Base-by-base conservation (phyloP, 2,113 vertebrate species). In the Xiphorhynchus elegans region DNA sequence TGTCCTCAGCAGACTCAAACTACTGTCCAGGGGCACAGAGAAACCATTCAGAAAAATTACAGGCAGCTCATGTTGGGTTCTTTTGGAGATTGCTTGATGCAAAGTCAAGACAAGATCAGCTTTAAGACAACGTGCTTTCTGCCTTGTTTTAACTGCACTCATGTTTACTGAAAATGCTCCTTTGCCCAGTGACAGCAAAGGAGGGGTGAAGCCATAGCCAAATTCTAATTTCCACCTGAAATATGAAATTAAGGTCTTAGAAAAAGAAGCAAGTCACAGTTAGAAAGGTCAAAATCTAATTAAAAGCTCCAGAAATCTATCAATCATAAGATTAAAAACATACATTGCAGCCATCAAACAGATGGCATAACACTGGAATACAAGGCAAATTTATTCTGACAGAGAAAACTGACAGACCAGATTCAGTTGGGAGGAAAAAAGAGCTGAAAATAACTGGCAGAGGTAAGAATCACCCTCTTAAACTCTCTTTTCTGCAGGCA, bases 231-330 rank as follows among this genome's bases (percentile, higher is more conserved):
- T 62, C 59, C 42, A 91, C 59, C n/a, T 70, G 53, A 73, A 25
- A 29, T 9, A 77, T 7, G 87, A 84, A 81, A 92, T 18, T 15
- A 73, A 67, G 18, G 50, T 46, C 63, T 86, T 11, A 37, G 46
- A 62, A 83, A 62, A 92, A 83, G 7, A 6, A 86, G n/a, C 11
- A 73, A 35, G 31, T 90, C 40, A 21, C 21, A 94, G 62, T 79
- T 18, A 73, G 42, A 92, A 86, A 80, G 76, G 75, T 90, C 85
- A 77, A 91, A 94, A 77, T 21, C 46, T 40, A 82, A 95, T 90
- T 52, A 78, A 91, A 70, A 91, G 63, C 39, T 94, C 85, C 88
- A 95, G 56, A 77, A 94, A 92, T 59, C 92, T 50, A 95, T 93
- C 94, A 92, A 74, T 94, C 89, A 63, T 33, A 42, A 33, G 44